Evolutionary conservation across 2,888 invertebrate genomes (phyloP), one percentile per base, ranked within the genome.

Genomic region (Heteromyza rotundicornis): DNA sequence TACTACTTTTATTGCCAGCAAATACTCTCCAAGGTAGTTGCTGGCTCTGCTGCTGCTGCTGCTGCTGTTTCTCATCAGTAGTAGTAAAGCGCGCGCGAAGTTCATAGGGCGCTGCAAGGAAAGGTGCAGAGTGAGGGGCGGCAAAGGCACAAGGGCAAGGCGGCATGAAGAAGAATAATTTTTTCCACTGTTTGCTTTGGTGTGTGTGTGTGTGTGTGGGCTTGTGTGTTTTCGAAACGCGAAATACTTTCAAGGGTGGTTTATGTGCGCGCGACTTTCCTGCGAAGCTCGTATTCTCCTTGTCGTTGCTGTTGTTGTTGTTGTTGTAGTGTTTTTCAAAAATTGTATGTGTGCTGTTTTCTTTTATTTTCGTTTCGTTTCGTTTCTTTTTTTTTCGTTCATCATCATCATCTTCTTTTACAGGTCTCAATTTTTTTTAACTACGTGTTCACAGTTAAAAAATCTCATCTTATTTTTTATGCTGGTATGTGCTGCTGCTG

Each of bases 1-100:
- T 82, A 82, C 82, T 82, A 81, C 78, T 81, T 81, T 82, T 81
- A 82, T 80, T 80, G 80, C 81, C 73, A 80, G 76, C 79, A 76
- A 80, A 75, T 75, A 71, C 69, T 73, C 68, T 71, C 73, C 65
- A 77, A 75, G 77, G 76, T 75, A 77, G 69, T 70, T 72, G 68
- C 65, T n/a, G n/a, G n/a, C n/a, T n/a, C n/a, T n/a, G n/a, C n/a
- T n/a, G n/a, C n/a, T n/a, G n/a, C n/a, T n/a, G n/a, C n/a, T n/a
- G n/a, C n/a, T n/a, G n/a, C n/a, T n/a, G 57, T 32, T 16, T 27
- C 53, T 36, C 36, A 24, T 54, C 20, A 40, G 36, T 19, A 7
- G 47, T 47, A 36, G 14, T n/a, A n/a, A n/a, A n/a, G n/a, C n/a
- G n/a, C n/a, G n/a, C n/a, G n/a, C n/a, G n/a, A 20, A 17, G 35